These are phyloP conservation scores for Vanessa tameamea DNA, from an alignment of 1,140 invertebrate species.

Conservation along the genomic window DNA sequence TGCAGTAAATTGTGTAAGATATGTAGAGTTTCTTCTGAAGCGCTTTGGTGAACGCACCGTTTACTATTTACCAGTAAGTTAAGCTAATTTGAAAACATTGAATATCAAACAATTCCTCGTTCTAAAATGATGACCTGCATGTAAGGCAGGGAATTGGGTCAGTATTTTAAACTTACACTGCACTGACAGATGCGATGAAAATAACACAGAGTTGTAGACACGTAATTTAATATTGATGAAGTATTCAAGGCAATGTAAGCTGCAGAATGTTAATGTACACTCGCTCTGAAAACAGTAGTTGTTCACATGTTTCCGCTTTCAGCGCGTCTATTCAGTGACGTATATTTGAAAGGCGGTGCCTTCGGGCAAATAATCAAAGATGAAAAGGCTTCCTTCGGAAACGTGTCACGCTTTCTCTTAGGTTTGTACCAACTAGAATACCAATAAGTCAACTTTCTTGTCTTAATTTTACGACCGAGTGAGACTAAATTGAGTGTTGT, in stretches of 20 bases:
- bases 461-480: neutral
- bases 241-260: constrained; percentile 20
- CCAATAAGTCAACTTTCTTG: constrained; percentile 11
- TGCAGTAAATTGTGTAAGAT: too few relatives aligned
- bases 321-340: constrained; percentile 23
- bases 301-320: constrained; percentile 26
- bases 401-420: constrained; percentile 1
- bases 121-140: neutral
- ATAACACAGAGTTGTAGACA: neutral
- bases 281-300: constrained; percentile 24
- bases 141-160: neutral
- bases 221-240: constrained; percentile 30
- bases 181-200: neutral
- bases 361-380: constrained; percentile 38
- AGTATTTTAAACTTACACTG: neutral
- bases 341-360: constrained; percentile 29
- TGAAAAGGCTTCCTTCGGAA: constrained; percentile 33
- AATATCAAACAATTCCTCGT: too few relatives aligned
- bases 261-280: constrained; percentile 25
- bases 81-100: too few relatives aligned
- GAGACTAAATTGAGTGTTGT: too few relatives aligned
- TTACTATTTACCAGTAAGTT: too few relatives aligned
- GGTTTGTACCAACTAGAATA: constrained; percentile 18
- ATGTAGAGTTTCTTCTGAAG: too few relatives aligned
- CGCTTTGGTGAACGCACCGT: too few relatives aligned